Conservation (phyloP, 2,888 invertebrate genomes). For the Augochlorella aurata region DNA sequence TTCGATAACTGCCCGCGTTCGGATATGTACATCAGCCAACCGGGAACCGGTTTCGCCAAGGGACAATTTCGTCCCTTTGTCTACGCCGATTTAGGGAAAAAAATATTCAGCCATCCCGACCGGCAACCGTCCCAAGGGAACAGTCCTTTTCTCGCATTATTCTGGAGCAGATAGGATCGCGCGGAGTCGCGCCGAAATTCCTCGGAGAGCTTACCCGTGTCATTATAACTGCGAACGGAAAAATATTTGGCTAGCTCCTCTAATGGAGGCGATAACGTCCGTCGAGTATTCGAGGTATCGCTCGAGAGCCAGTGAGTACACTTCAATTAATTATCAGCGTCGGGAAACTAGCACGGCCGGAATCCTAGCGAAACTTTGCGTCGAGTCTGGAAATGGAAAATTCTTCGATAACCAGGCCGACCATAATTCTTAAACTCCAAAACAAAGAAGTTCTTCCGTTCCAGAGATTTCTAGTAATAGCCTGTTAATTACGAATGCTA, state of each 20-base stretch:
- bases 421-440: no score
- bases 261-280: background rate
- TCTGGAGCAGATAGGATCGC: background rate
- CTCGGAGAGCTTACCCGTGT: background rate
- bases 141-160: background rate
- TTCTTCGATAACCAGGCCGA: no score
- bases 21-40: conserved; percentile 34
- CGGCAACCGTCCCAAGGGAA: background rate
- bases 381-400: background rate
- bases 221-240: background rate
- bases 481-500: no score
- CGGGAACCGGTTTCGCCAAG: conserved; percentile 60
- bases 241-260: conserved; percentile 1
- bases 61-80: conserved; percentile 46
- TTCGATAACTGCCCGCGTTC: conserved; percentile 46
- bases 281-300: background rate
- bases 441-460: no score
- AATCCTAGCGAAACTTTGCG: background rate
- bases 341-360: background rate
- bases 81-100: conserved; percentile 58
- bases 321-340: background rate
- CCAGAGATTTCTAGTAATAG: no score
- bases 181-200: background rate
- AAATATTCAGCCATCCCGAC: conserved; percentile 35
- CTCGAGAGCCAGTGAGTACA: background rate